phyloP scores from a whole-genome alignment of 2,113 vertebrate genomes.

The Catharus minimus region DNA sequence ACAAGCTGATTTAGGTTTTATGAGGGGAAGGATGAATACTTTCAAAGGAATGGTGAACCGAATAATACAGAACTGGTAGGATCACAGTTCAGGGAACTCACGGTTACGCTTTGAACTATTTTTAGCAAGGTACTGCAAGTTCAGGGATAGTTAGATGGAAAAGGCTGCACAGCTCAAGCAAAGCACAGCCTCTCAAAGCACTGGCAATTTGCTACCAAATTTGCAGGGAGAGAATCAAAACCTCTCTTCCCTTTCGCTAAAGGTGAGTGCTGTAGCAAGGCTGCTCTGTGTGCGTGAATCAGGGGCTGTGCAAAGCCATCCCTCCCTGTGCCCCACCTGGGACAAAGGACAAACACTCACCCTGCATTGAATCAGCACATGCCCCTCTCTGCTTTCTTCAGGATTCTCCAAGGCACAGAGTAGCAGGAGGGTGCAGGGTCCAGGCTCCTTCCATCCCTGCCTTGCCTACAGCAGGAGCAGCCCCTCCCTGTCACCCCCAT shows the following conservation, averaged over 20 bases:
- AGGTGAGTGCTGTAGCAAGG: background rate
- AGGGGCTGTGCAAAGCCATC: background rate
- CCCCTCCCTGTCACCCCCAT: background rate
- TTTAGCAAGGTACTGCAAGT: constrained; percentile 41
- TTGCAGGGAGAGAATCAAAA: background rate
- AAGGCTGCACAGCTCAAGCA: background rate
- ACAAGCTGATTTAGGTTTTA: constrained; percentile 59
- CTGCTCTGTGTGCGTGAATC: background rate
- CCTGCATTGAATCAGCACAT: background rate
- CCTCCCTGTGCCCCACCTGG: background rate
- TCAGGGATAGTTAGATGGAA: background rate
- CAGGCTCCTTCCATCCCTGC: background rate
- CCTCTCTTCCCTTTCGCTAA: background rate
- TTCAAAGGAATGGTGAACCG: constrained; percentile 58
- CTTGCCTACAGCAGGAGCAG: accelerated
- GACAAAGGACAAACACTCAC: background rate
- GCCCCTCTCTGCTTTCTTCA: background rate
- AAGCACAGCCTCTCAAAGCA: background rate
- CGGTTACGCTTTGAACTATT: background rate
- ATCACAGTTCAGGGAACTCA: constrained; percentile 39
- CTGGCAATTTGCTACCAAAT: background rate
- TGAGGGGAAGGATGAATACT: constrained; percentile 64
- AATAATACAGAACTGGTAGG: constrained; percentile 12
- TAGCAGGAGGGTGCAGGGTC: background rate
- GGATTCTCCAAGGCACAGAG: background rate